Base-by-base conservation (phyloP, 2,797 vertebrate species). In the Cyclopterus lumpus region DNA sequence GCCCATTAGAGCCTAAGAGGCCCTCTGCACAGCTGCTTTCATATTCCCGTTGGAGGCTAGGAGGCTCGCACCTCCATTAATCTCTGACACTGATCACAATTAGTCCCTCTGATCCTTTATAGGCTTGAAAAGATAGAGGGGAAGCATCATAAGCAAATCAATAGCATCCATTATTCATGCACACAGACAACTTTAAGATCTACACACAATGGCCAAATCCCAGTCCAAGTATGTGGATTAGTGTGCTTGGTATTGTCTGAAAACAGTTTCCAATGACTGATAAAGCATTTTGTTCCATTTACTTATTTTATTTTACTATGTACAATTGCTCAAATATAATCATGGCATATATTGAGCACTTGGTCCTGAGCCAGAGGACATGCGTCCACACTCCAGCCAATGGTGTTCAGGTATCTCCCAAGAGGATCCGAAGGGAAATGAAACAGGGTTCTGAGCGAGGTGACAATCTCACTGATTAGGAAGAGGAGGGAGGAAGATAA, bases 81-180 rank as follows among this genome's bases (percentile, higher is more conserved):
- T 94, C 93, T 93, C 92, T 90, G 90, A 94, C 92, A 93, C 92
- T 82, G 89, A 93, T 93, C 91, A 93, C 94, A 93, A 93, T 94
- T 94, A 94, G 91, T 90, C 75, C 58, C 73, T 92, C 73, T 93
- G 92, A 94, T 94, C 89, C 91, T 76, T 48, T 80, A 86, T 83
- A 83, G 86, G 85, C 80, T 80, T 80, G 77, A 85, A 77, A 84
- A 78, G 86, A 86, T 80, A 77, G 80, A 83, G 61, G 30, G 71
- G 78, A 89, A 84, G 84, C 83, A 89, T 91, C 86, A 90, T 84
- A 92, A 91, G 83, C 85, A 90, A 92, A 93, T 94, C 93, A 84
- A 93, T 93, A 84, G 57, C 86, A 89, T 93, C 84, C 88, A 94
- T 94, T 93, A 93, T 90, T 82, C 88, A 94, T 93, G 87, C 74